phyloP scores from a whole-genome alignment of 2,888 invertebrate species.

The Drosophila merina region DNA sequence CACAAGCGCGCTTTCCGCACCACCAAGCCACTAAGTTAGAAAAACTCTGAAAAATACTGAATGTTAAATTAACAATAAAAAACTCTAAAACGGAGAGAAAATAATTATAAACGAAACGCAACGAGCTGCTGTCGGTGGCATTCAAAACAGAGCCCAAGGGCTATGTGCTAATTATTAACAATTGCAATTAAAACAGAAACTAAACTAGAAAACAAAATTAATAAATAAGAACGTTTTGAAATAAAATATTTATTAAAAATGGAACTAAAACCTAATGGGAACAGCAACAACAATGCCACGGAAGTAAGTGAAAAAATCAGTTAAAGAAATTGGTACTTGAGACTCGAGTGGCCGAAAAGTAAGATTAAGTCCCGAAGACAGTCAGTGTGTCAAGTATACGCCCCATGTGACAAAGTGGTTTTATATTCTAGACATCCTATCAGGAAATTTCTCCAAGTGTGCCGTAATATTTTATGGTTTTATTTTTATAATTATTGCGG shows the following conservation, averaged over 20 bases:
- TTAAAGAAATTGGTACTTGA: slow-evolving; percentile 23
- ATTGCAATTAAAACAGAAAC: slow-evolving; percentile 1
- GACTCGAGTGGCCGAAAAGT: slow-evolving; percentile 15
- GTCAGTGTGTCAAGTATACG: slow-evolving; percentile 15
- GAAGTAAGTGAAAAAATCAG: slow-evolving; percentile 8
- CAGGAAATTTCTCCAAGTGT: slow-evolving; percentile 9
- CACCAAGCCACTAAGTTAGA: slow-evolving; percentile 9
- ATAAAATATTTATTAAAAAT: background rate
- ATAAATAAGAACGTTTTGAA: background rate
- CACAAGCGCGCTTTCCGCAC: slow-evolving; percentile 55
- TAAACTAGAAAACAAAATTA: background rate
- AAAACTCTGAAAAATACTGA: background rate
- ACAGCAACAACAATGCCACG: background rate
- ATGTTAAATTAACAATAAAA: background rate
- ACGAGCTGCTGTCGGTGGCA: background rate
- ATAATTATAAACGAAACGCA: slow-evolving; percentile 14
- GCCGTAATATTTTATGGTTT: slow-evolving; percentile 13
- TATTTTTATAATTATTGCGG: slow-evolving; percentile 48
- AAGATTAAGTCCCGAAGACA: background rate
- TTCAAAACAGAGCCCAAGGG: slow-evolving; percentile 18
- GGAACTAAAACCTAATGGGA: slow-evolving; percentile 2
- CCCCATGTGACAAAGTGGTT: slow-evolving; percentile 1
- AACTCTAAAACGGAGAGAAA: background rate
- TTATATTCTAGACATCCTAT: background rate
- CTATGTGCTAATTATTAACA: slow-evolving; percentile 38